Conservation (phyloP, 2,888 invertebrate species). For the Ctena decussata region DNA sequence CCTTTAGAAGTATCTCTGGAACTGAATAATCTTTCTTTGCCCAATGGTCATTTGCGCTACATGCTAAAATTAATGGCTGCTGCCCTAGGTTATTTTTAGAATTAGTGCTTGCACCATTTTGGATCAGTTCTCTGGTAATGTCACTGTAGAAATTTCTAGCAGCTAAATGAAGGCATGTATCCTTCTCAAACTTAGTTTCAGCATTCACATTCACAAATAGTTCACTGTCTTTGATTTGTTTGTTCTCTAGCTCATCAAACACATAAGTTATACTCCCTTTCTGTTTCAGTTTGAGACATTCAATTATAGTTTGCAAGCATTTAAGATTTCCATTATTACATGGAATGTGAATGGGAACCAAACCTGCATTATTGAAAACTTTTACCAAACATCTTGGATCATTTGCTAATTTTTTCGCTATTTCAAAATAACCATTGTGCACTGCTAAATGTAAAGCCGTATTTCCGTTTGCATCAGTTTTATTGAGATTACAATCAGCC, state of each 20-base stretch:
- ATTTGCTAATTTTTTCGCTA: constrained; percentile 58
- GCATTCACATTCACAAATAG: constrained; percentile 55
- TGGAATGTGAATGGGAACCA: constrained; percentile 63
- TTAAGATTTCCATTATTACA: constrained; percentile 55
- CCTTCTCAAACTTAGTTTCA: constrained; percentile 45
- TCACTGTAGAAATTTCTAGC: constrained; percentile 62
- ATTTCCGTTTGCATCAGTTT: constrained; percentile 61
- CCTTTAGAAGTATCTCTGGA: constrained; percentile 66
- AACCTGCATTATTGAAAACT: constrained; percentile 61
- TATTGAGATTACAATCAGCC: constrained; percentile 65
- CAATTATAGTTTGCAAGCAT: constrained; percentile 46
- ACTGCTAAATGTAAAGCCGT: constrained; percentile 71
- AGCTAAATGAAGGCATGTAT: constrained; percentile 64
- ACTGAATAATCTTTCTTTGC: constrained; percentile 57
- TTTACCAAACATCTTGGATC: constrained; percentile 48
- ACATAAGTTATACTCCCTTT: neutral
- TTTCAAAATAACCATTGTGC: constrained; percentile 38
- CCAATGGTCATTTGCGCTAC: constrained; percentile 40
- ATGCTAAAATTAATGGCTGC: constrained; percentile 71
- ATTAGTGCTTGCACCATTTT: constrained; percentile 74
- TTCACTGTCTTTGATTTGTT: constrained; percentile 41
- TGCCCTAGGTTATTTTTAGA: constrained; percentile 67
- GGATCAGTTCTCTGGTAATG: constrained; percentile 68
- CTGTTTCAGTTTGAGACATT: neutral
- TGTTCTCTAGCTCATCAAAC: constrained; percentile 9